Base-by-base conservation (phyloP, 2,888 invertebrate species). In the Drosophila meridionalis region DNA sequence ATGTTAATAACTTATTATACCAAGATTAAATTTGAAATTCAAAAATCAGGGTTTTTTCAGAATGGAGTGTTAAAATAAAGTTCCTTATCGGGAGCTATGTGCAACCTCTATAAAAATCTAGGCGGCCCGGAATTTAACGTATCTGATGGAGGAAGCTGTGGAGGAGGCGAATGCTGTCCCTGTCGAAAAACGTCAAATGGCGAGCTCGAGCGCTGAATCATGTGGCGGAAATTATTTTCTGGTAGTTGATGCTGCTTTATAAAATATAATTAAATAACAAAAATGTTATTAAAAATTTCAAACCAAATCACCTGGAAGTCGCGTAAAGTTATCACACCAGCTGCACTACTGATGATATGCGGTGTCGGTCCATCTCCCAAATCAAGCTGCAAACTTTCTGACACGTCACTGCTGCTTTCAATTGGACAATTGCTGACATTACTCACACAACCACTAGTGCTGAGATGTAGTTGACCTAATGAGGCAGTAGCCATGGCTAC, bases 401-500 rank as follows among this genome's bases (percentile, higher is more conserved):
- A 91, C 78, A 92, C 91, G 72, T 93, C 93, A 61, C 89, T 91
- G 48, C 75, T 89, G 53, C 75, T 88, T 52, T 81, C 87, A 34
- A 70, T 70, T n/a, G 63, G 64, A 12, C 74, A 71, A 57, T 43
- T 69, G 38, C 56, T 73, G 34, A 43, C 52, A 50, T 50, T 74
- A 36, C 62, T 60, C 4, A 67, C 60, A 34, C 76, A 82, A 7
- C 73, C 74, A 36, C 64, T 73, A 48, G 81, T 81, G 32, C 87
- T 86, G 78, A 95, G 93, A 93, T 96, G 96, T 90, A 96, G 94
- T 92, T 94, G 96, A 7, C 94, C 96, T 90, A 94, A 94, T 76
- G 95, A 96, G 77, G 95, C 96, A 66, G 96, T 97, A 88, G 98
- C 98, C 97, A 98, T 97, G 20, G 98, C 98, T 85, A 98, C 97